Evolutionary conservation across 2,797 vertebrate species (phyloP).

Genomic region (Mionectes olivaceus): DNA sequence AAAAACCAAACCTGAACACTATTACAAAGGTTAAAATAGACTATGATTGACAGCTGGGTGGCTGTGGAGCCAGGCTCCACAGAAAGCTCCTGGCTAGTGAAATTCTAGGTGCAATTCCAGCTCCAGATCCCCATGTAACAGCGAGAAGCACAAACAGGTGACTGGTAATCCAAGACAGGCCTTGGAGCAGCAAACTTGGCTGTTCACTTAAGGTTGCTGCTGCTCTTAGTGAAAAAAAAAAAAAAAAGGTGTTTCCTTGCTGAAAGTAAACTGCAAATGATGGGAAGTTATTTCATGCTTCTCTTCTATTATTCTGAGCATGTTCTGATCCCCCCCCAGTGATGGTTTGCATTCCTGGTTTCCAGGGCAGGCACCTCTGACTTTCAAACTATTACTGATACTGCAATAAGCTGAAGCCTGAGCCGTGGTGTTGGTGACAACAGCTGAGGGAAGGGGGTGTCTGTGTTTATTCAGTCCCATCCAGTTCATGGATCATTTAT

Average conservation of each 20-base stretch:
- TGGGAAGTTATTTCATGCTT: not conserved
- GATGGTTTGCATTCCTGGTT: not conserved
- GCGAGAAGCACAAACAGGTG: slow-evolving; percentile 1
- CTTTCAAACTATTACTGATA: not conserved
- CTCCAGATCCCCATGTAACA: not conserved
- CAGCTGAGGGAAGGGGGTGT: not conserved
- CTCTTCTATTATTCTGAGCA: not conserved
- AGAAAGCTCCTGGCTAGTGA: not conserved
- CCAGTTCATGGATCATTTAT: not conserved
- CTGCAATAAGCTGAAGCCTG: slow-evolving; percentile 16
- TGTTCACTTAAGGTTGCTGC: not conserved
- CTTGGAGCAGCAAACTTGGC: not conserved
- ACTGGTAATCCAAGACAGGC: not conserved
- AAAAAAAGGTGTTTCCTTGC: not conserved
- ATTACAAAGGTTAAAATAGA: slow-evolving; percentile 78
- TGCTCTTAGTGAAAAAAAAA: not conserved
- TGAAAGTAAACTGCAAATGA: not conserved
- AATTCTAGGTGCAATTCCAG: not conserved
- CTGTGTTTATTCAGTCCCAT: not conserved
- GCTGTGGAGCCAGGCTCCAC: not conserved
- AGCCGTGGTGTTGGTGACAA: not conserved
- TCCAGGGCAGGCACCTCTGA: not conserved
- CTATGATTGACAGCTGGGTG: slow-evolving; percentile 58
- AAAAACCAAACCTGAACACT: slow-evolving; percentile 71
- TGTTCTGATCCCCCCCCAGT: not conserved